Percentiles rank a stretch among this genome's conserved stretches.
phyloP scores from a whole-genome alignment of 2,113 vertebrate species.

The Zapornia atra region DNA sequence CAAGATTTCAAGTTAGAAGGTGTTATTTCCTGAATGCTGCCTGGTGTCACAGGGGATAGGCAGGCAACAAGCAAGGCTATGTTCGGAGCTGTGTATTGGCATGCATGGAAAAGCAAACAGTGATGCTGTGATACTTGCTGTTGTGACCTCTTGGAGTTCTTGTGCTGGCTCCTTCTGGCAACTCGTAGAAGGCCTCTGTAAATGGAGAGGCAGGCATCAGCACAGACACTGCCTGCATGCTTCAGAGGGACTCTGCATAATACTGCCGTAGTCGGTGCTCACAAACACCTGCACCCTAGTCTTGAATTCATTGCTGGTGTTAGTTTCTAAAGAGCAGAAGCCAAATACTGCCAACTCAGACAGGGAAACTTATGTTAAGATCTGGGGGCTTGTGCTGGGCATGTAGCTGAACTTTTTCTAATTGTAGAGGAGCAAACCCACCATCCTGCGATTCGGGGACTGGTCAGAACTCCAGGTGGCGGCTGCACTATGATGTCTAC shows the following conservation, averaged over 20 bases:
- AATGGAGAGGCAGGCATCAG: not conserved
- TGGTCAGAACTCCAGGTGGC: conserved; percentile 73
- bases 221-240: not conserved
- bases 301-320: not conserved
- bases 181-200: not conserved
- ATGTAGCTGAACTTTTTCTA: not conserved
- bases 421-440: conserved; percentile 77
- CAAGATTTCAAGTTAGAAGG: not conserved
- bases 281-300: not conserved
- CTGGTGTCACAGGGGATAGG: not conserved
- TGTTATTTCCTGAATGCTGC: not conserved
- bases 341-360: not conserved
- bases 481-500: conserved; percentile 89
- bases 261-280: not conserved
- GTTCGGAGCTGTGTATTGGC: not conserved
- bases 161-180: not conserved
- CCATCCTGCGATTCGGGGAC: conserved; percentile 76
- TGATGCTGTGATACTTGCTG: not conserved
- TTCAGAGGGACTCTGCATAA: not conserved
- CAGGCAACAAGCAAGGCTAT: not conserved
- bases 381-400: not conserved
- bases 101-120: not conserved
- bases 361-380: not conserved
- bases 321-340: not conserved
- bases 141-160: not conserved